Evolutionary conservation across 2,797 vertebrate species (phyloP).

Genomic region (Dicrostonyx torquatus): DNA sequence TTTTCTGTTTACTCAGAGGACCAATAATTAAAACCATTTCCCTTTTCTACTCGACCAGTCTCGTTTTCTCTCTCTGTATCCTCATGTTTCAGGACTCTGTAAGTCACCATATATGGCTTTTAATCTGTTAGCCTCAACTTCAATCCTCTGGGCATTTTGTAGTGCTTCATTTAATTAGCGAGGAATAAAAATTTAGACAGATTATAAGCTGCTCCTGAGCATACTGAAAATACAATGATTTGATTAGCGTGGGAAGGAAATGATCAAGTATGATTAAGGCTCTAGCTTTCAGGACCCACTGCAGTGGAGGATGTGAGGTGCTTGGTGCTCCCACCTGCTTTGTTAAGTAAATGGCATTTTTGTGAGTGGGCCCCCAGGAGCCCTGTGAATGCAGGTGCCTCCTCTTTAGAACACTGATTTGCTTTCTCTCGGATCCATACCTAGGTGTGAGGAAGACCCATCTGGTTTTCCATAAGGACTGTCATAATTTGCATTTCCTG

Average conservation of each 20-base stretch:
- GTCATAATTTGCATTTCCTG: not conserved
- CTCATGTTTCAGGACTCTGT: not conserved
- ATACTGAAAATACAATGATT: not conserved
- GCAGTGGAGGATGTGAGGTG: not conserved
- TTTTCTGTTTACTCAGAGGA: slow-evolving; percentile 29
- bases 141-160: not conserved
- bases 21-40: slow-evolving; percentile 29
- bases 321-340: not conserved
- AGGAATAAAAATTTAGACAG: not conserved
- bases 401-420: not conserved
- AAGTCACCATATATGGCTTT: not conserved
- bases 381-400: not conserved
- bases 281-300: not conserved
- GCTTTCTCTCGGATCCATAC: not conserved
- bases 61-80: not conserved
- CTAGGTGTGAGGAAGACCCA: not conserved
- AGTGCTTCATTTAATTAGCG: not conserved
- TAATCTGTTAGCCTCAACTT: not conserved
- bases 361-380: not conserved
- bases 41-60: not conserved
- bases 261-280: not conserved
- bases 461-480: not conserved
- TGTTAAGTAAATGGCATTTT: not conserved
- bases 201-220: not conserved
- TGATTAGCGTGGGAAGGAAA: slow-evolving; percentile 16